Conservation (phyloP, 2,888 invertebrate species). For the Chironomus riparius region DNA sequence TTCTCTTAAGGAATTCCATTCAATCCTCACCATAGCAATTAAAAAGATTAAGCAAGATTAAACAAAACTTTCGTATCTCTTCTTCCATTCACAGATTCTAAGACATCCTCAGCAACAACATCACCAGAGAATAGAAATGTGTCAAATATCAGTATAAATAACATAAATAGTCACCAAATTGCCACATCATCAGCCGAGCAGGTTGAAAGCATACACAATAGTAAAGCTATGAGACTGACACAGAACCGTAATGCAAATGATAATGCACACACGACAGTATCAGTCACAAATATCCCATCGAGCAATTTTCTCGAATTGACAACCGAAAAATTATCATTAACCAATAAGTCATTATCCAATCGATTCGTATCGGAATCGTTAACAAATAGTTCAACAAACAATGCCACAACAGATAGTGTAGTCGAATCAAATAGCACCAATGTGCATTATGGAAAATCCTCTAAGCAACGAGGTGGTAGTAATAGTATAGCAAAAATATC, state of each 20-base stretch:
- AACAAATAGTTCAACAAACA: neutral
- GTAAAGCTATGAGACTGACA: neutral
- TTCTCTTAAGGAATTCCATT: no score
- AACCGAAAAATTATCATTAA: constrained; percentile 25
- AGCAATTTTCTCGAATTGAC: constrained; percentile 12
- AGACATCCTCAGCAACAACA: no score
- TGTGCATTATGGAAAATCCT: neutral
- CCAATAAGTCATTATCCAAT: constrained; percentile 11
- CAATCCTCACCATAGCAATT: no score
- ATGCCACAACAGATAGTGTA: neutral
- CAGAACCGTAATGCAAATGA: neutral
- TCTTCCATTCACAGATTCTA: no score
- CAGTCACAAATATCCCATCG: neutral
- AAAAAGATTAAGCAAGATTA: no score
- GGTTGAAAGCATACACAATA: neutral
- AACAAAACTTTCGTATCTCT: no score
- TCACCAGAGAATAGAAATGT: no score
- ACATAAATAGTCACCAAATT: no score
- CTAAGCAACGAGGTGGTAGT: constrained; percentile 5
- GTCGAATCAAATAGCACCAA: neutral
- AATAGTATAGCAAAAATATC: constrained; percentile 5
- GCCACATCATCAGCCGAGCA: no score
- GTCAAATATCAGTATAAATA: no score
- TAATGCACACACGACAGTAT: neutral
- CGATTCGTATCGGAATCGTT: constrained; percentile 9